Evolutionary conservation across 2,888 invertebrate species (phyloP), one percentile per base, ranked within the genome.

Genomic region (Didymodactylos carnosus): DNA sequence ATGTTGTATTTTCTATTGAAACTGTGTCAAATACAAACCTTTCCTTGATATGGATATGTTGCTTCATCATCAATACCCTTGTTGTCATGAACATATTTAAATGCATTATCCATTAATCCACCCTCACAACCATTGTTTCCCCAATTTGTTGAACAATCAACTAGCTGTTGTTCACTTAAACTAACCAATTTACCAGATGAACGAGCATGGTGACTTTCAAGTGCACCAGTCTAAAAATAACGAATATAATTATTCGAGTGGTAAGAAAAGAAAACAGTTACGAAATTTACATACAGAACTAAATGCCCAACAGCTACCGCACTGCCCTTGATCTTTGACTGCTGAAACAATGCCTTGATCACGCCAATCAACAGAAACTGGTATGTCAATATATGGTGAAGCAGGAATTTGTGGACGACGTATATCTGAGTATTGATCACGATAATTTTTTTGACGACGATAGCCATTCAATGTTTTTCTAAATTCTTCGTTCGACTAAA

Each of bases 101-200:
- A 78, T 40, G 78, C 78, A 49, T 75, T 46, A 43, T 78, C 78
- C 77, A 78, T 78, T 29, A 78, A 72, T 14, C 78, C 92, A 72
- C 93, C 93, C 79, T 90, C 88, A 85, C 93, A 94, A 72, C 93
- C 93, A 80, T 91, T 88, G 85, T 93, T 93, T 53, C 80, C 80
- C 72, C 89, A 93, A 77, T 87, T 86, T 3, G 83, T 79, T 75
- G 92, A 91, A 82, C 93, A 94, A 85, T 94, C 93, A 74, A 94
- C 86, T 77, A 94, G 86, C 84, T 94, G 92, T 85, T 94, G 93
- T 85, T 94, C 93, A 77, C 91, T 92, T 19, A 94, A 87, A 1
- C 92, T 91, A 39, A 91, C 87, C 73, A 93, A 85, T 77, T 86
- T 86, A 14, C 89, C 89, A 19, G 86, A 86, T 84, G 89, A 88